Percentiles rank a stretch among this genome's conserved stretches.
phyloP scores from a whole-genome alignment of 2,113 vertebrate species.

The Arothron firmamentum region DNA sequence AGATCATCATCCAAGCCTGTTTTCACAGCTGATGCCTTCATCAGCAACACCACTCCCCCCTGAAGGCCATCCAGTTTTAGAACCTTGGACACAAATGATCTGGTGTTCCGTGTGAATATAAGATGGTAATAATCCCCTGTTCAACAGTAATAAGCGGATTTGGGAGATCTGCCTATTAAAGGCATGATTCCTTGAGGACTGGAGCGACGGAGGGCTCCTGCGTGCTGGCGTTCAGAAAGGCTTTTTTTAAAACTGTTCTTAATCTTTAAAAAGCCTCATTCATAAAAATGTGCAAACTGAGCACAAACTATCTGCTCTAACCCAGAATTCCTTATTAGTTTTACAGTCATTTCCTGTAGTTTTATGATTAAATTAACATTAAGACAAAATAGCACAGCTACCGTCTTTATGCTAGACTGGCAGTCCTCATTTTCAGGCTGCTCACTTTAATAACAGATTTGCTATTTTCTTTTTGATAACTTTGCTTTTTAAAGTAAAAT shows the following conservation, averaged over 20 bases:
- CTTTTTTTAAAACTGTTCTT: neutral
- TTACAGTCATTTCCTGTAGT: conserved; percentile 14
- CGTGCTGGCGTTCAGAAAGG: neutral
- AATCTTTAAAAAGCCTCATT: neutral
- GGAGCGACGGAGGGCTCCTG: too few species aligned
- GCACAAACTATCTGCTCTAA: neutral
- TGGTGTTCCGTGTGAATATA: neutral
- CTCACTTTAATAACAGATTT: conserved; percentile 13
- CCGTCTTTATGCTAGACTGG: neutral
- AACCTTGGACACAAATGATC: neutral
- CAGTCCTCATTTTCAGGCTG: conserved; percentile 14
- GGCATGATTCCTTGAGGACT: too few species aligned
- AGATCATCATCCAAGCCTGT: neutral
- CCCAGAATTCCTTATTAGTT: conserved; percentile 1
- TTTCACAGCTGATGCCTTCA: neutral
- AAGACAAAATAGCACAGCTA: conserved; percentile 16
- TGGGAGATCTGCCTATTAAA: too few species aligned
- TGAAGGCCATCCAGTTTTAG: neutral
- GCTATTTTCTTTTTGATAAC: conserved; percentile 6
- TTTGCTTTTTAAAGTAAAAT: conserved; percentile 7
- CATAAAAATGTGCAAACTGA: neutral
- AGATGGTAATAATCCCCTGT: neutral
- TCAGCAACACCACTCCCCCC: neutral
- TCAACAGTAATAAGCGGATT: too few species aligned
- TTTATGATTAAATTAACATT: conserved; percentile 4